Conservation (phyloP, 2,113 vertebrate genomes). For the Zosterops japonicus region DNA sequence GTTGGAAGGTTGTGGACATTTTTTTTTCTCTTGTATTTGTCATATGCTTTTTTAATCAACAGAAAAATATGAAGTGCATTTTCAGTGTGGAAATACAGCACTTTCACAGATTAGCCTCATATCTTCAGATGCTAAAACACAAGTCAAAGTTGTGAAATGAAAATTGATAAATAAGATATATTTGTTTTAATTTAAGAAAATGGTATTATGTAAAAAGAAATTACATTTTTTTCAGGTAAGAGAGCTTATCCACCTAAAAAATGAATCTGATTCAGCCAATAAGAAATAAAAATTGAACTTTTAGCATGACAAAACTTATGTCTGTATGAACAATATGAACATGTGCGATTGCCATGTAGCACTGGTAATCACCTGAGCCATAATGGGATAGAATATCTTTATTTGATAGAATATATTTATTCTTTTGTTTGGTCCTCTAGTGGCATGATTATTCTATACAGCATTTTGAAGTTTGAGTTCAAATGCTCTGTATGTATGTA, state of each 20-base stretch:
- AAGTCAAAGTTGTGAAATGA: background rate
- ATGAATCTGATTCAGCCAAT: background rate
- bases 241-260: background rate
- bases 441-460: background rate
- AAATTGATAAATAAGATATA: background rate
- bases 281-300: background rate
- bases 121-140: background rate
- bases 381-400: background rate
- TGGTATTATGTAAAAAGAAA: background rate
- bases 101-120: background rate
- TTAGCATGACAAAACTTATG: background rate
- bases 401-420: background rate
- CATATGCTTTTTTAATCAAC: background rate
- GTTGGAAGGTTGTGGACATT: background rate
- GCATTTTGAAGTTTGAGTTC: background rate
- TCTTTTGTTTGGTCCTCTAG: background rate
- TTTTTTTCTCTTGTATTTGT: background rate
- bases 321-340: background rate
- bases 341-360: background rate
- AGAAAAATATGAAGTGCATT: background rate
- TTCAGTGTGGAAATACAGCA: background rate
- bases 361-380: background rate
- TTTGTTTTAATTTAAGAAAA: background rate
- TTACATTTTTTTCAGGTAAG: background rate
- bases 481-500: background rate